Evolutionary conservation across 1,140 invertebrate species (phyloP), one percentile per base, ranked within the genome.

Genomic region (Temnothorax curvispinosus): DNA sequence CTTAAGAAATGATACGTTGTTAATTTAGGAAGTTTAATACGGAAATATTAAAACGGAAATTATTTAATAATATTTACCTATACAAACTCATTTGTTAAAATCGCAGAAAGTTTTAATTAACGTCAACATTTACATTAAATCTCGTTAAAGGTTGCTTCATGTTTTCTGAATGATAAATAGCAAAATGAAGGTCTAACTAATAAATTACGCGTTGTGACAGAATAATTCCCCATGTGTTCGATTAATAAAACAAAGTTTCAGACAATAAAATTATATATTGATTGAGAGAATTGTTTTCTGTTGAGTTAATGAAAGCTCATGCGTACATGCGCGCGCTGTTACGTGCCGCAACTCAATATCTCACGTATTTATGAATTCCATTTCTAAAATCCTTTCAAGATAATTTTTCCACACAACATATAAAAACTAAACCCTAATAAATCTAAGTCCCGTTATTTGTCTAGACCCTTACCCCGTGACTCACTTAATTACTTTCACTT

Each of bases 231-330:
- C 15, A 41, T 44, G 21, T 47, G 44, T 27, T 47, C 5, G 47
- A 64, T 35, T 77, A 44, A n/a, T 47, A 64, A 35, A 44, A 35
- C n/a, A 58, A 72, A 52, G 32, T 62, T 9, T 77, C 38, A 32
- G 9, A 44, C 32, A 32, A 47, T n/a, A 64, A 27, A 62, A 77
- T 27, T 60, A n/a, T 47, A 47, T 2, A n/a, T 27, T 58, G 2
- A 64, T 35, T 78, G 32, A 13, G 18, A 21, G 21, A 76, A 44
- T 38, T 58, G 58, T 13, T 69, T 21, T 58, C 7, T 71, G 6
- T 15, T 13, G 13, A 35, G 13, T 69, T 78, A 71, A 71, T 71
- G 15, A 71, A 71, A 27, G 35, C 44, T 41, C 9, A 18, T 6
- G 2, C 0, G 11, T 8, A 27, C 3, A 64, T 9, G 18, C 15